Base-by-base conservation (phyloP, 2,888 invertebrate genomes). In the Eupithecia subfuscata region DNA sequence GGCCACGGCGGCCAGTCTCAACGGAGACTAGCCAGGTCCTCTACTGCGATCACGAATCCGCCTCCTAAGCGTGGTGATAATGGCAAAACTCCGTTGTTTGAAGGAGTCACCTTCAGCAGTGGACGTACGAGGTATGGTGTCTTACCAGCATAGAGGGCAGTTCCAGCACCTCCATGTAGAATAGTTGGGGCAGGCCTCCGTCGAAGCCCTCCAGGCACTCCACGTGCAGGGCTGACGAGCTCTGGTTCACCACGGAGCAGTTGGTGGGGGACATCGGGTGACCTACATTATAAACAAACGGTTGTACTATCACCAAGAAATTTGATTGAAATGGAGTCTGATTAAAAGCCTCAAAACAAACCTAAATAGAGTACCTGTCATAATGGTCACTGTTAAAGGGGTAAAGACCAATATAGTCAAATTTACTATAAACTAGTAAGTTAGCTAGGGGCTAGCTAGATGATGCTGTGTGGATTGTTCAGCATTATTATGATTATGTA, bases 171-270 rank as follows among this genome's bases (percentile, higher is more conserved):
- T 97, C 97, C 95, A 98, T 96, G 83, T 97, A 95, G 91, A 98
- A 98, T 82, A 96, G 96, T 90, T 98, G 98, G 5, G 97, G 97
- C 70, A 98, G 93, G 5, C 98, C 98, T 52, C 98, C 98, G 86
- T 98, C 97, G 88, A 97, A 97, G 71, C 97, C 97, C 88, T 98
- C 98, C 73, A 96, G 91, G 89, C 98, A 98, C 76, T 97, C 97
- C 75, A 98, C 97, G 86, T 97, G 96, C 70, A 94, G 78, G 0
- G 87, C 86, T 0, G 86, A 83, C 70, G 96, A 95, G 73, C 97
- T 98, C 91, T 98, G 97, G 92, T 98, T 98, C 83, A 96, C 95
- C 74, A 98, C 96, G 16, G 97, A 96, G 90, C 98, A 98, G 92
- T 98, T 98, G 85, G 97, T 96, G 75, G 98, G 95, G 8, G 97